Percentiles rank a stretch among this genome's conserved stretches.
phyloP scores from a whole-genome alignment of 2,113 vertebrate genomes.

The Ranitomeya imitator region DNA sequence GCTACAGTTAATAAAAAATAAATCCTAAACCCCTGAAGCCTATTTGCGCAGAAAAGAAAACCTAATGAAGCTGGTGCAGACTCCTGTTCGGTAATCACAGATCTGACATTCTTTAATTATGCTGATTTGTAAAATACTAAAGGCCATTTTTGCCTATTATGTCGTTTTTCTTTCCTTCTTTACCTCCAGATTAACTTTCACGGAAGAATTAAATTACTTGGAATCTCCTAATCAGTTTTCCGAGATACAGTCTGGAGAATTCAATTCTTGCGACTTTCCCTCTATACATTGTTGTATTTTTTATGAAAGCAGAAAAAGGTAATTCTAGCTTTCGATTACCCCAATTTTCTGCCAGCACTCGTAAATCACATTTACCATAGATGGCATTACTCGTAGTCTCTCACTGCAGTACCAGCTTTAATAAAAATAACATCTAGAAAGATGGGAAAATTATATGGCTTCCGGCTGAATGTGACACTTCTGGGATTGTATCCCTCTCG shows the following conservation, averaged over 20 bases:
- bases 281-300: neutral
- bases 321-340: slow-evolving; percentile 37
- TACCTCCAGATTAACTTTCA: slow-evolving; percentile 12
- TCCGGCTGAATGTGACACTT: neutral
- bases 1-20: neutral
- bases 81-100: neutral
- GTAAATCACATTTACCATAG: neutral
- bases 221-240: slow-evolving; percentile 12
- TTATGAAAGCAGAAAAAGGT: neutral
- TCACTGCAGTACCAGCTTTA: neutral
- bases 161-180: neutral
- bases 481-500: neutral
- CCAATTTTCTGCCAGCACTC: slow-evolving; percentile 9
- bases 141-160: neutral
- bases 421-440: neutral
- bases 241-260: slow-evolving; percentile 4
- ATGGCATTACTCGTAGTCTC: neutral
- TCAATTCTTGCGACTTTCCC: neutral
- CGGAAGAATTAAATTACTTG: slow-evolving; percentile 7
- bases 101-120: neutral
- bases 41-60: neutral
- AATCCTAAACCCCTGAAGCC: neutral
- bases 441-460: neutral
- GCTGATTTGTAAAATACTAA: neutral
- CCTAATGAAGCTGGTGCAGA: neutral